phyloP scores from a whole-genome alignment of 2,888 invertebrate species.

The Sycophila texana region DNA sequence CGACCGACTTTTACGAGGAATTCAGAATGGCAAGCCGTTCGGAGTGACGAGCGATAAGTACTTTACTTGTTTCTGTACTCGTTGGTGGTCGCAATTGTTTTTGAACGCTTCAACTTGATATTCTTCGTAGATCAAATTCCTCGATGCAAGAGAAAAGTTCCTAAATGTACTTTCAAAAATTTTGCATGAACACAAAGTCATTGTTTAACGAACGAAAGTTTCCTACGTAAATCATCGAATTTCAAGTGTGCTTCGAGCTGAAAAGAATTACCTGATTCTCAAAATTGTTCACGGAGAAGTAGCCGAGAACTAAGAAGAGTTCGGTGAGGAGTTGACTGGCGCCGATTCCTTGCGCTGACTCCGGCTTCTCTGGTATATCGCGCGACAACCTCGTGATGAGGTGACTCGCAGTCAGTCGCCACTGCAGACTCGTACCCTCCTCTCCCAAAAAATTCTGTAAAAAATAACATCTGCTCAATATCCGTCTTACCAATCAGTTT shows the following conservation, averaged over 20 bases:
- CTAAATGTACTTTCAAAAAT: neutral
- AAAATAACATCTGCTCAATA: neutral
- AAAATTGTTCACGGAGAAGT: slow-evolving; percentile 87
- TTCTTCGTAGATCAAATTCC: too few species aligned
- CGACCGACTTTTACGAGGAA: neutral
- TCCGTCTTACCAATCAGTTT: too few species aligned
- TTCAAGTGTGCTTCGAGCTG: too few species aligned
- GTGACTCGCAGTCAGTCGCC: slow-evolving; percentile 90
- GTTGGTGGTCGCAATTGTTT: too few species aligned
- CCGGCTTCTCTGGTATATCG: slow-evolving; percentile 70
- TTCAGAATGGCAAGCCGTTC: too few species aligned
- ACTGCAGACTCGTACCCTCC: slow-evolving; percentile 90
- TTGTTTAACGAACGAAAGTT: neutral
- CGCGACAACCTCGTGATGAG: slow-evolving; percentile 83
- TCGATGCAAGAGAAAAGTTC: too few species aligned
- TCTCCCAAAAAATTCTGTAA: slow-evolving; percentile 86
- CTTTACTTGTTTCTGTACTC: too few species aligned
- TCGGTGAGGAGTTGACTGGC: slow-evolving; percentile 85
- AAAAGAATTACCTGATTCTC: slow-evolving; percentile 81
- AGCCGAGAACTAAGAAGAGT: slow-evolving; percentile 88
- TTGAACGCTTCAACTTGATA: too few species aligned
- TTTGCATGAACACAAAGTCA: neutral
- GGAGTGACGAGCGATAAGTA: too few species aligned
- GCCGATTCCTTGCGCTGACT: slow-evolving; percentile 71
- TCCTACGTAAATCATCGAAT: slow-evolving; percentile 68